Conservation (phyloP, 2,888 invertebrate species). For the Drosophila bunnanda region DNA sequence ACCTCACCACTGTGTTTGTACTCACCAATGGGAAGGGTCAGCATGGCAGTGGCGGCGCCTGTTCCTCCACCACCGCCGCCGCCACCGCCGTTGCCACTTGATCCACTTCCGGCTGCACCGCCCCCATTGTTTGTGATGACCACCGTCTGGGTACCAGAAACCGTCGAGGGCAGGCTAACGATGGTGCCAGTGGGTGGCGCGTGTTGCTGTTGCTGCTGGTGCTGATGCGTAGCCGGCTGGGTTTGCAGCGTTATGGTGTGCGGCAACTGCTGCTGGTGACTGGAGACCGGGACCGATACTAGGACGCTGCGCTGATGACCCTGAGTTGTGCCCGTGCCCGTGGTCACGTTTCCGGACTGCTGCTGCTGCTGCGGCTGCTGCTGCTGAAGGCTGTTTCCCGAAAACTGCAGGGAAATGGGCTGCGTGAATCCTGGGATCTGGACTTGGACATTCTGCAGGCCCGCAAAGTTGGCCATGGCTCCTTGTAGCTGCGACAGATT, state of each 20-base stretch:
- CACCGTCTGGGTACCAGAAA: conserved; percentile 84
- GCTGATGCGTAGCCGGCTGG: conserved; percentile 68
- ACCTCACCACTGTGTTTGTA: conserved; percentile 28
- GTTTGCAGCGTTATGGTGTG: conserved; percentile 82
- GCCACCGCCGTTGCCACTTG: conserved; percentile 34
- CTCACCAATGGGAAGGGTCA: conserved; percentile 88
- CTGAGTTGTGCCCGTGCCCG: conserved; percentile 54
- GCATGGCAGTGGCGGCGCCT: conserved; percentile 85
- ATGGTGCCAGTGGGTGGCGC: conserved; percentile 84
- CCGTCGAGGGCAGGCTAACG: conserved; percentile 84
- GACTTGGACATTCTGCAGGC: conserved; percentile 90
- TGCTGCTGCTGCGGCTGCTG: conserved; percentile 66
- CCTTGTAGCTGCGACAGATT: conserved; percentile 90
- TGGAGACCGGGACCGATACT: conserved; percentile 88
- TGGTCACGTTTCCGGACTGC: conserved; percentile 44
- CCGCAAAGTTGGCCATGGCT: conserved; percentile 86
- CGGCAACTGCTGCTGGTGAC: conserved; percentile 83
- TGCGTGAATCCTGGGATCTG: conserved; percentile 94
- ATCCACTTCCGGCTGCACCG: conserved; percentile 40
- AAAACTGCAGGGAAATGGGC: conserved; percentile 92
- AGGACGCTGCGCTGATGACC: conserved; percentile 87
- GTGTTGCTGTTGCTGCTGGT: conserved; percentile 84
- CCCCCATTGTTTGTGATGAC: conserved; percentile 82
- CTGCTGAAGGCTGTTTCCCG: conserved; percentile 86
- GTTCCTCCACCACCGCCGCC: conserved; percentile 46